Evolutionary conservation across 1,140 invertebrate species (phyloP).

Genomic region (Sitobion miscanthi): DNA sequence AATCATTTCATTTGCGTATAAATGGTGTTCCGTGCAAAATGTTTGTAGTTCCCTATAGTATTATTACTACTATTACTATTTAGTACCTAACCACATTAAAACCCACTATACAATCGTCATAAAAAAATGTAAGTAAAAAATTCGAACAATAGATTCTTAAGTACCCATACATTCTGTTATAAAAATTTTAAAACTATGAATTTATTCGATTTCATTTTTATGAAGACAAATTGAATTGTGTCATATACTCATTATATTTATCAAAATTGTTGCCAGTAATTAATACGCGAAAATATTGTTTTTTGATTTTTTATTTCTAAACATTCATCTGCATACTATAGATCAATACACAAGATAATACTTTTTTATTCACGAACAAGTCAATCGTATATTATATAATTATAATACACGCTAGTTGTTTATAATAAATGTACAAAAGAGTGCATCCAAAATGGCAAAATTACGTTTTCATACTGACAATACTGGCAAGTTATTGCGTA

Average conservation of each 20-base stretch:
- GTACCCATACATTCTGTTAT: background rate
- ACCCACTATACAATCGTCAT: background rate
- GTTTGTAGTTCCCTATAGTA: background rate
- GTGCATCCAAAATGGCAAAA: background rate
- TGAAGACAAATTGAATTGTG: background rate
- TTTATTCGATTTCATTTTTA: background rate
- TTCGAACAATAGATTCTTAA: background rate
- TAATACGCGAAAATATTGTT: background rate
- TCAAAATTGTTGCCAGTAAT: background rate
- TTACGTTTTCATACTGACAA: background rate
- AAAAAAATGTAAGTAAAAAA: background rate
- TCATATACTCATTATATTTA: background rate
- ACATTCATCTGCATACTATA: background rate
- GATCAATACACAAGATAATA: background rate
- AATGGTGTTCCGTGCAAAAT: background rate
- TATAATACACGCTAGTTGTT: background rate
- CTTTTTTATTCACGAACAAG: background rate
- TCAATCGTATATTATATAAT: background rate
- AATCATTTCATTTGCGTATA: background rate
- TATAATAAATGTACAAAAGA: background rate
- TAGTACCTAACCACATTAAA: background rate
- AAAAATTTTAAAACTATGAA: background rate
- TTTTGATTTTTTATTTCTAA: background rate
- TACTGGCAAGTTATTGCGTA: background rate
- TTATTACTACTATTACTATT: background rate